Percentiles rank a stretch among this genome's conserved stretches.
Evolutionary conservation across 2,113 vertebrate genomes (phyloP).

Genomic region (Sinocyclocheilus anshuiensis): DNA sequence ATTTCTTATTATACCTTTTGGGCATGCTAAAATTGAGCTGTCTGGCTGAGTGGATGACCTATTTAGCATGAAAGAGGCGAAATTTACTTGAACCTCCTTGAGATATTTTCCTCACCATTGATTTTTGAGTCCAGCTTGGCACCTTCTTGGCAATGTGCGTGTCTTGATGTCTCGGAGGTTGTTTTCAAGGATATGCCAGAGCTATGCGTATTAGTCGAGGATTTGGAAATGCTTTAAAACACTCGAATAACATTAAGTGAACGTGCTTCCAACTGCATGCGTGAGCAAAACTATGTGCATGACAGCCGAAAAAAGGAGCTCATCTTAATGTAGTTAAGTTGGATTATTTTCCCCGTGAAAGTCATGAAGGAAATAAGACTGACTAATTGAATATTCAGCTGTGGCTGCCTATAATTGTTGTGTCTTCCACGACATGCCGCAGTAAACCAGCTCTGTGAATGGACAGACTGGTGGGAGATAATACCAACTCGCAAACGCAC

Average conservation of each 20-base stretch:
- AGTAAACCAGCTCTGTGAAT: conserved; percentile 34
- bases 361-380: conserved; percentile 18
- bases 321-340: conserved; percentile 11
- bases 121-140: conserved; percentile 40
- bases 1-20: conserved; percentile 38
- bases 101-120: conserved; percentile 53
- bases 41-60: conserved; percentile 41
- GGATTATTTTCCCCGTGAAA: conserved; percentile 37
- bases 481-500: conserved; percentile 24
- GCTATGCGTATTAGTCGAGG: background rate
- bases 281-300: conserved; percentile 1
- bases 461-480: conserved; percentile 43
- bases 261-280: background rate
- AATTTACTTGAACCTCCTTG: conserved; percentile 31
- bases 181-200: conserved; percentile 9
- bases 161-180: conserved; percentile 5
- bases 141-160: conserved; percentile 16
- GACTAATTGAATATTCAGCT: conserved; percentile 33
- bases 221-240: conserved; percentile 23
- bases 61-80: conserved; percentile 29
- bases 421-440: conserved; percentile 20
- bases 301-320: background rate
- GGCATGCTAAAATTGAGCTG: conserved; percentile 45
- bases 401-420: conserved; percentile 37
- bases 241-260: background rate